Percentiles rank a stretch among this genome's conserved stretches.
Evolutionary conservation across 1,140 invertebrate genomes (phyloP).

Genomic region (Aphaenogaster floridana): DNA sequence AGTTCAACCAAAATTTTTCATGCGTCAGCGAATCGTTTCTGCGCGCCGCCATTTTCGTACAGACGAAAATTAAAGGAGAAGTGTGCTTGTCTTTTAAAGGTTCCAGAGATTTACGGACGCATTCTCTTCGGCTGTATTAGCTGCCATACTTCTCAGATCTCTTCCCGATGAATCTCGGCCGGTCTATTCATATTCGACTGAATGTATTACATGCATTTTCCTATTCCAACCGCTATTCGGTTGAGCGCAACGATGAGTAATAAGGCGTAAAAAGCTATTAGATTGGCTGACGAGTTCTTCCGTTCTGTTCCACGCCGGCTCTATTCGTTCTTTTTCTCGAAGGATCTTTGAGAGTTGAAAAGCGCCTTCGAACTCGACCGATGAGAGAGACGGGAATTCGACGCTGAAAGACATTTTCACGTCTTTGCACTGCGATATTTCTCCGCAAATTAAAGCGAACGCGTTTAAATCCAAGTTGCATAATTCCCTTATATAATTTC

Average conservation of each 20-base stretch:
- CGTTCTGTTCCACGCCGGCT: conserved; percentile 22
- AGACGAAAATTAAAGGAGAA: conserved; percentile 20
- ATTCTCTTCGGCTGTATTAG: conserved; percentile 36
- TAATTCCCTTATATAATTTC: not conserved
- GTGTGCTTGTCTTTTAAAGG: conserved; percentile 18
- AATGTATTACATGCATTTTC: conserved; percentile 58
- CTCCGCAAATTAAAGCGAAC: conserved; percentile 21
- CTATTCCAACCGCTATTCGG: conserved; percentile 47
- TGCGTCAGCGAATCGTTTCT: conserved; percentile 7
- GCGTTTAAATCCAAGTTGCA: conserved; percentile 7
- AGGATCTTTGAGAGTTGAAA: conserved; percentile 69
- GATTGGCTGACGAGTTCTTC: conserved; percentile 63
- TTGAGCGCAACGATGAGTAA: conserved; percentile 73
- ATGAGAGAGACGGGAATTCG: conserved; percentile 55
- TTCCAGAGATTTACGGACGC: conserved; percentile 38
- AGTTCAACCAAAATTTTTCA: conserved; percentile 12
- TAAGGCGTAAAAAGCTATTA: conserved; percentile 78
- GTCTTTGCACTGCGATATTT: conserved; percentile 62
- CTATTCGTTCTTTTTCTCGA: conserved; percentile 55
- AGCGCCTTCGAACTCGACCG: conserved; percentile 44
- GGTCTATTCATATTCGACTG: conserved; percentile 16
- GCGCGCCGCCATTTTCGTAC: not conserved
- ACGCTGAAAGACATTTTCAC: conserved; percentile 67
- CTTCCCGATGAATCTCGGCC: not conserved
- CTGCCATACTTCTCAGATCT: not conserved